phyloP scores from a whole-genome alignment of 2,113 vertebrate species.

The Poeciliopsis prolifica region DNA sequence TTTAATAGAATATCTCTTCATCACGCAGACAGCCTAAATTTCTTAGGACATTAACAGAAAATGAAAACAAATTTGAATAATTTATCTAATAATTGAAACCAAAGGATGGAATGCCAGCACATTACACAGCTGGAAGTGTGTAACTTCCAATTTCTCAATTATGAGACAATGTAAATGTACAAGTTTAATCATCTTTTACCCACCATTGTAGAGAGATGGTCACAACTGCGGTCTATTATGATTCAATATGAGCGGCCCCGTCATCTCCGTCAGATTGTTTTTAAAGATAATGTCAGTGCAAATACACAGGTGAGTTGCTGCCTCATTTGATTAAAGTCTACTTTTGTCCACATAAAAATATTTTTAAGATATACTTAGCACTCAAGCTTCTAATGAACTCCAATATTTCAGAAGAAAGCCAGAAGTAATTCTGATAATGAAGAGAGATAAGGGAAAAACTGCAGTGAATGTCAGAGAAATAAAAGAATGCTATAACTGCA shows the following conservation, averaged over 20 bases:
- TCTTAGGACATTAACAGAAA: not conserved
- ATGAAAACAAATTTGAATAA: not conserved
- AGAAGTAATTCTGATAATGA: not conserved
- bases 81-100: constrained; percentile 4
- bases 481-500: constrained; percentile 5
- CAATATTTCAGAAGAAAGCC: not conserved
- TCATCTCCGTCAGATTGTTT: not conserved
- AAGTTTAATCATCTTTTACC: not conserved
- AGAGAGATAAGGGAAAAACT: not conserved
- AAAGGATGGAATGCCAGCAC: constrained; percentile 17
- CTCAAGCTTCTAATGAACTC: not conserved
- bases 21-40: constrained; percentile 7
- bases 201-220: not conserved
- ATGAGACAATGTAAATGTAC: constrained; percentile 1
- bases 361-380: not conserved
- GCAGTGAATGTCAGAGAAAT: constrained; percentile 1
- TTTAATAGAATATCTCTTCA: not conserved
- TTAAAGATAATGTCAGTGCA: constrained; percentile 24
- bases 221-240: constrained; percentile 2
- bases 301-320: not conserved
- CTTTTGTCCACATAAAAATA: constrained; percentile 1
- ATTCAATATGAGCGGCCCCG: not conserved
- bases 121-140: not conserved
- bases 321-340: constrained; percentile 1
- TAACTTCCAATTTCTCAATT: not conserved